Evolutionary conservation across 2,113 vertebrate species (phyloP).

Genomic region (Aramus guarauna): DNA sequence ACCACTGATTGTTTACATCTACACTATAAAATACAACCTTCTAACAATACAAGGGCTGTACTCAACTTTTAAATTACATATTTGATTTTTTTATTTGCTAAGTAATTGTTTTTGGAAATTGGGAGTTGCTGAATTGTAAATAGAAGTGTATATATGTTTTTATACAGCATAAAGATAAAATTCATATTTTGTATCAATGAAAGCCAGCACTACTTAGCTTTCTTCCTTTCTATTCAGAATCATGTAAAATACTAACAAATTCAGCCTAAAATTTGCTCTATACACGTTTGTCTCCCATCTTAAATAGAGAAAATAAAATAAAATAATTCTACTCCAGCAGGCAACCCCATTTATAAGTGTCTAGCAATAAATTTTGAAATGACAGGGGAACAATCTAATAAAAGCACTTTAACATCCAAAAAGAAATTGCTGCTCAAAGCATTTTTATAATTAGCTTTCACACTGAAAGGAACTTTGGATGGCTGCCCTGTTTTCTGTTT

Average conservation of each 20-base stretch:
- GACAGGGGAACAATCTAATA: constrained; percentile 77
- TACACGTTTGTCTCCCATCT: background rate
- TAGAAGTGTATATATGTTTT: background rate
- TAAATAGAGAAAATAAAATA: background rate
- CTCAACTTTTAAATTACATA: background rate
- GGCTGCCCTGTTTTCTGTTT: constrained; percentile 66
- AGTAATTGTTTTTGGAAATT: background rate
- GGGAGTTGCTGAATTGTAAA: background rate
- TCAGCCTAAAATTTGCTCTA: background rate
- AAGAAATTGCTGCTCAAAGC: constrained; percentile 75
- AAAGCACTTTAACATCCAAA: constrained; percentile 72
- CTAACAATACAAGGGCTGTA: background rate
- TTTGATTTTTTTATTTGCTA: background rate
- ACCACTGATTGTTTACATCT: background rate
- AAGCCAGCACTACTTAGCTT: background rate
- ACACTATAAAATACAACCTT: background rate
- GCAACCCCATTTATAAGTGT: constrained; percentile 56
- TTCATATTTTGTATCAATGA: background rate
- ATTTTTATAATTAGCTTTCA: constrained; percentile 78
- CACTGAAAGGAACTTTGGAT: constrained; percentile 63
- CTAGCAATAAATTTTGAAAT: constrained; percentile 65
- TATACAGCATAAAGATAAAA: background rate
- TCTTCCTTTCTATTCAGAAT: background rate
- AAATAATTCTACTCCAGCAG: background rate
- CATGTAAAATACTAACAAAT: background rate